Conservation (phyloP, 2,113 vertebrate genomes). For the Herpetotheres cachinnans region DNA sequence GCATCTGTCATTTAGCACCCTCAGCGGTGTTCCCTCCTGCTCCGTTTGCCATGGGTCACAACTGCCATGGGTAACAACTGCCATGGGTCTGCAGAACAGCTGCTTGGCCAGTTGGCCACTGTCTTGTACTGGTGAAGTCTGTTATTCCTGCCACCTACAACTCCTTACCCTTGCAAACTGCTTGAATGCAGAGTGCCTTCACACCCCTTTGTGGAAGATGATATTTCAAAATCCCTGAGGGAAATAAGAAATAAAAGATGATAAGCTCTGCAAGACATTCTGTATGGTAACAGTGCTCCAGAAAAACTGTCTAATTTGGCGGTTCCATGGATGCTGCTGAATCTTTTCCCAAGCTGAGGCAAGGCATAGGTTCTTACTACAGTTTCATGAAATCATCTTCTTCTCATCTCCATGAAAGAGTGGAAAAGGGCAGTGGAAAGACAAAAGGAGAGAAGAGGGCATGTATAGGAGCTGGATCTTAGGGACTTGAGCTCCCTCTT, state of each 20-base stretch:
- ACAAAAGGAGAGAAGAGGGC: not conserved
- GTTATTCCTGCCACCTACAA: not conserved
- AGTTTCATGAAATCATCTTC: not conserved
- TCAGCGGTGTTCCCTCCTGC: not conserved
- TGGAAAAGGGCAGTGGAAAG: not conserved
- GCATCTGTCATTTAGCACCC: not conserved
- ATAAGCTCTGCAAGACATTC: not conserved
- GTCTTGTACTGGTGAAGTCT: not conserved
- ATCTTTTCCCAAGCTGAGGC: not conserved
- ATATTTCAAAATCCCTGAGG: not conserved
- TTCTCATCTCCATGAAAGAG: not conserved
- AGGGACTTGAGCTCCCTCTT: rapidly evolving
- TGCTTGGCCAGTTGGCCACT: not conserved
- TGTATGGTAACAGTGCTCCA: not conserved
- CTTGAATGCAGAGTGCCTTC: not conserved
- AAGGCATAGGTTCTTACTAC: not conserved
- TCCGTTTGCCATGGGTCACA: not conserved
- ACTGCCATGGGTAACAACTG: no score
- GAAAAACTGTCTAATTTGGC: not conserved
- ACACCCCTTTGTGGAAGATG: not conserved
- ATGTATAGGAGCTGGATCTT: not conserved
- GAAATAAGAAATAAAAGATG: not conserved
- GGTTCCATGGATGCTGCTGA: not conserved
- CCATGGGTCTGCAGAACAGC: not conserved
- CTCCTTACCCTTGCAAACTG: not conserved